Base-by-base conservation (phyloP, 2,888 invertebrate genomes). In the Lucinisca nassula region DNA sequence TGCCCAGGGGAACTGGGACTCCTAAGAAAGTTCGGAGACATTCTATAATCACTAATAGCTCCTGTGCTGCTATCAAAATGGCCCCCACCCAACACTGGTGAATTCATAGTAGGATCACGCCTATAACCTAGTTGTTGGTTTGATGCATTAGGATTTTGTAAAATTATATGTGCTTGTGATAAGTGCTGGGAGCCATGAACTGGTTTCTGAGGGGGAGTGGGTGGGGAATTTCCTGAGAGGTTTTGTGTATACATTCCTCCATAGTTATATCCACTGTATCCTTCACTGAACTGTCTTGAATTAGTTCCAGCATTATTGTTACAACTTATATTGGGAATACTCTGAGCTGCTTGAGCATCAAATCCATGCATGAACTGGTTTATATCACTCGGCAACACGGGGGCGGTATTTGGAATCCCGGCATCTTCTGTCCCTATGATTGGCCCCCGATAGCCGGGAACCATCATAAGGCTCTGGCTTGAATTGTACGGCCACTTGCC, bases 251-350 rank as follows among this genome's bases (percentile, higher is more conserved):
- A n/a, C n/a, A n/a, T n/a, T 30, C 37, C 61, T 73, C 85, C 77
- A 55, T 81, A 85, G 32, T 78, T 82, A 32, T 82, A 24, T 17
- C 75, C 45, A 67, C 45, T 40, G 24, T 51, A 55, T 35, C 51
- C 61, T 32, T 82, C 85, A n/a, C n/a, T n/a, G 14, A 73, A 72
- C n/a, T 79, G 58, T 55, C 67, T 58, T 61, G 72, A 73, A 74
- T 78, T 85, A 78, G 49, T 72, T 74, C 74, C 40, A n/a, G n/a
- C n/a, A 79, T 27, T 37, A 79, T 84, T 84, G 70, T 84, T 88
- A 85, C 90, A 90, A 76, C 79, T 87, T 37, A 90, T 90, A 67
- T 87, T 88, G 32, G 90, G 90, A 90, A 90, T 90, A 82, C 82
- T 51, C 30, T 75, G 45, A 27, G 86, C 37, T 21, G 27, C 61